These are phyloP conservation scores for Cotesia typhae DNA, from an alignment of 1,140 invertebrate genomes.

Conservation along the genomic window DNA sequence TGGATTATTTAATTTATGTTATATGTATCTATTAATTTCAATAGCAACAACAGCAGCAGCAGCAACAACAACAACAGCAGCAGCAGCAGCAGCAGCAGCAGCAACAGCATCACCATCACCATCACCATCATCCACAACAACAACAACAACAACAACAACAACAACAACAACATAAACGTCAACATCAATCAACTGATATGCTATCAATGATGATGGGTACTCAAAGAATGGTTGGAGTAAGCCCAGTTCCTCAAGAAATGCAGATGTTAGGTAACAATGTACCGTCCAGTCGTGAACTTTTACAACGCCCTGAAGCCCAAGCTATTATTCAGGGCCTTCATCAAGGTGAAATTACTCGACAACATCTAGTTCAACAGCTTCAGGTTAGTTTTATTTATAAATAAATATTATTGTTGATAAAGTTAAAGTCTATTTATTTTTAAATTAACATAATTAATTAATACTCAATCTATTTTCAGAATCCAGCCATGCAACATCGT, in stretches of 20 bases:
- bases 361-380: conserved; percentile 78
- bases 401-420: neutral
- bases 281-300: conserved; percentile 68
- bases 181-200: conserved; percentile 64
- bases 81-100: conserved; percentile 52
- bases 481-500: conserved; percentile 74
- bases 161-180: conserved; percentile 56
- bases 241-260: conserved; percentile 68
- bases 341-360: conserved; percentile 77
- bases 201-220: conserved; percentile 61
- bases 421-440: too few species aligned
- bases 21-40: too few species aligned
- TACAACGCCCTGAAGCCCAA: conserved; percentile 77
- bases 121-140: conserved; percentile 47
- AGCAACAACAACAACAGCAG: conserved; percentile 48
- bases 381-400: conserved; percentile 51
- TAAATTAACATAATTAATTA: too few species aligned
- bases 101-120: conserved; percentile 36
- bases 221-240: conserved; percentile 59
- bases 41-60: neutral
- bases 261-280: conserved; percentile 67
- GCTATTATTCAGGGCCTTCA: conserved; percentile 78
- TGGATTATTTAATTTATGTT: too few species aligned
- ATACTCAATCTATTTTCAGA: conserved; percentile 54
- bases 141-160: conserved; percentile 53